A percentile compares a stretch with the other conserved stretches of the same genome.
phyloP scores from a whole-genome alignment of 1,140 invertebrate species.

The Cryptotermes secundus region DNA sequence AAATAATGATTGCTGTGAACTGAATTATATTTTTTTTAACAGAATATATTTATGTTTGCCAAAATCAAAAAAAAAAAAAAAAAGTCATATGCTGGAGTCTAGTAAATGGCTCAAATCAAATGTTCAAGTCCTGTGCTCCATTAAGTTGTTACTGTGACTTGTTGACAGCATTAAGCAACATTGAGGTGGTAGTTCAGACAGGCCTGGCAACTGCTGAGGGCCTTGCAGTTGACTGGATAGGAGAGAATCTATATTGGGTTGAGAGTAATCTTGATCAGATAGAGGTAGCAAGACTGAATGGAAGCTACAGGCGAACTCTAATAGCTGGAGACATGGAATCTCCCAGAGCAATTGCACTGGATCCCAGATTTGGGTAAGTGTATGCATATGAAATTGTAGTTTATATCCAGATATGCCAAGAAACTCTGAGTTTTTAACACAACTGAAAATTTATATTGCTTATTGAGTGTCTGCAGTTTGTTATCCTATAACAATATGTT shows the following conservation, averaged over 20 bases:
- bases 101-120: background rate
- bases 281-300: slow-evolving; percentile 82
- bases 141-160: slow-evolving; percentile 29
- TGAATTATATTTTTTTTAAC: no score
- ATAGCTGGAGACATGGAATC: slow-evolving; percentile 83
- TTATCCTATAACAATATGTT: slow-evolving; percentile 25
- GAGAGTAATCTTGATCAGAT: slow-evolving; percentile 88
- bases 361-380: slow-evolving; percentile 69
- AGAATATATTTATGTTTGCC: no score
- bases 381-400: background rate
- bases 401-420: background rate
- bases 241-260: slow-evolving; percentile 77
- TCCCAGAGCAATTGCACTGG: slow-evolving; percentile 81
- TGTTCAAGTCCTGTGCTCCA: background rate
- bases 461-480: background rate
- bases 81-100: no score
- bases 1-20: no score
- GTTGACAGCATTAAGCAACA: slow-evolving; percentile 67
- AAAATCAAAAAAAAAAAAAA: no score
- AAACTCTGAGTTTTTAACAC: background rate
- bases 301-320: slow-evolving; percentile 73
- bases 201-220: slow-evolving; percentile 84
- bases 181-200: slow-evolving; percentile 78
- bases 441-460: background rate
- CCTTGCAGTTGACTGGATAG: slow-evolving; percentile 84